Evolutionary conservation across 2,888 invertebrate species (phyloP), one percentile per base, ranked within the genome.

Genomic region (Lutraria lutraria): DNA sequence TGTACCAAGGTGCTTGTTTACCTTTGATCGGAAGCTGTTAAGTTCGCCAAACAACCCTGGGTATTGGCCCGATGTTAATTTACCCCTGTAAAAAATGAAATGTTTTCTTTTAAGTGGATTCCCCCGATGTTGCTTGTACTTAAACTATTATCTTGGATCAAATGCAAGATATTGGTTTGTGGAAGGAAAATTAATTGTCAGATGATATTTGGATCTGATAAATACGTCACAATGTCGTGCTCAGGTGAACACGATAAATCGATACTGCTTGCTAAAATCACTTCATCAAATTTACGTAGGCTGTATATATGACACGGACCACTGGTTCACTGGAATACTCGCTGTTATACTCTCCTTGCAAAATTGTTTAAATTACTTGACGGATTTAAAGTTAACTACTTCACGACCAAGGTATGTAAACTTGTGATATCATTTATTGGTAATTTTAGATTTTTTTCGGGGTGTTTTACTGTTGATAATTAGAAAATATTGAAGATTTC

Each of bases 341-440:
- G 25, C 25, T 25, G n/a, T 43, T 68, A 68, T 25, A 68, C 63
- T 68, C 63, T 68, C 21, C 60, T 68, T 68, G 25, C 63, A 68
- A 68, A 68, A 68, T 68, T 68, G 25, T 25, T 68, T 68, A 68
- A 68, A 68, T 25, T 68, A 68, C 25, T 68, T 68, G 63, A 68
- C n/a, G 63, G 63, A 68, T 68, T 68, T 68, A 68, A 68, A 68
- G 63, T 68, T 25, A 68, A 68, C 63, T 68, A 25, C 63, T 25
- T 68, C 63, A 68, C 63, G n/a, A 25, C 21, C 12, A n/a, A 68
- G 63, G 63, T 68, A 68, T 25, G 63, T 68, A 21, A 68, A 68
- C 63, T 25, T 68, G 12, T 12, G 21, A 21, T 68, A 68, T 68
- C 25, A 68, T 25, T 68, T 68, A 68, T 25, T 25, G n/a, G n/a